Conservation (phyloP, 2,888 invertebrate genomes). For the Orgyia antiqua region DNA sequence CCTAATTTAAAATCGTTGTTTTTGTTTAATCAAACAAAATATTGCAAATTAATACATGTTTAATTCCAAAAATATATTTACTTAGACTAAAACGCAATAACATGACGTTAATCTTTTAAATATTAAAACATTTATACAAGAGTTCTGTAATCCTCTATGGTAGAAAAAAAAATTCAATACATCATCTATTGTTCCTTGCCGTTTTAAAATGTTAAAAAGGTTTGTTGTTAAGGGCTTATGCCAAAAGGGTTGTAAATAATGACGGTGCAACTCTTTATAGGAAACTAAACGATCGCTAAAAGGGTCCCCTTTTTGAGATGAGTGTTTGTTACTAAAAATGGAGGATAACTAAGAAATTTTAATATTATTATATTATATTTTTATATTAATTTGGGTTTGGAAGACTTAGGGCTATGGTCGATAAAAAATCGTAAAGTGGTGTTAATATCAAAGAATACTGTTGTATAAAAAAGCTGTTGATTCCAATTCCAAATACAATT, state of each 20-base stretch:
- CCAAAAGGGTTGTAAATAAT: slow-evolving; percentile 75
- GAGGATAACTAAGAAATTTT: too few species aligned
- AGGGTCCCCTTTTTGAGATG: slow-evolving; percentile 28
- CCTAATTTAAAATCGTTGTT: too few species aligned
- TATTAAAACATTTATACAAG: slow-evolving; percentile 72
- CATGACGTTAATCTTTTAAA: slow-evolving; percentile 75
- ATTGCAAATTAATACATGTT: slow-evolving; percentile 43
- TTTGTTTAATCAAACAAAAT: too few species aligned
- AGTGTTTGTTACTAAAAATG: slow-evolving; percentile 11
- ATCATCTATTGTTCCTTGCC: slow-evolving; percentile 59
- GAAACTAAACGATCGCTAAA: slow-evolving; percentile 62
- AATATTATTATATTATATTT: too few species aligned
- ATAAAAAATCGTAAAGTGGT: too few species aligned
- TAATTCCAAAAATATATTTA: slow-evolving; percentile 50
- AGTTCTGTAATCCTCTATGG: slow-evolving; percentile 52
- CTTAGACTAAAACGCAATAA: slow-evolving; percentile 41
- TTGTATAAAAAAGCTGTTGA: too few species aligned
- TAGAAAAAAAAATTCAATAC: slow-evolving; percentile 54
- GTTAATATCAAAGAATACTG: too few species aligned
- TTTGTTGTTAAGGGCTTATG: slow-evolving; percentile 72
- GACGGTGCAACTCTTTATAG: slow-evolving; percentile 67
- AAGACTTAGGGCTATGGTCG: too few species aligned
- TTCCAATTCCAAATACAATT: too few species aligned
- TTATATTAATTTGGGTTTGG: too few species aligned
- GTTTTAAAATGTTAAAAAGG: slow-evolving; percentile 76